Evolutionary conservation across 2,888 invertebrate genomes (phyloP), one percentile per base, ranked within the genome.

Genomic region (Chesias legatella): DNA sequence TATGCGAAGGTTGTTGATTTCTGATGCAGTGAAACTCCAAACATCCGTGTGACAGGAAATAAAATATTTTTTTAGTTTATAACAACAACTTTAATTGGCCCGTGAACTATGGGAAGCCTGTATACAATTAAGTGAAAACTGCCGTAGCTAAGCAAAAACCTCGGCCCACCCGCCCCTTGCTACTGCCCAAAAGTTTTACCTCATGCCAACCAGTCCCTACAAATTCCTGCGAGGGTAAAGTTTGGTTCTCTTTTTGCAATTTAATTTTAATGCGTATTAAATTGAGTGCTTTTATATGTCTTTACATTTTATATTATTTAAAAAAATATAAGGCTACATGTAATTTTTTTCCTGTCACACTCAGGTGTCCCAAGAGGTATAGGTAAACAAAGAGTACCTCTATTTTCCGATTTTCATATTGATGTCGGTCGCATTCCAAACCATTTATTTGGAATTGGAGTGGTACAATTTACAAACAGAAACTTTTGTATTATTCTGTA

Each of bases 81-180:
- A 17, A 17, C 5, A 31, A 23, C 10, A 26, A 20, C 26, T 43
- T 43, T 34, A 43, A 43, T 38, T 43, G 43, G 38, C 23, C 33
- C 38, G 13, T 5, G 13, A 17, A 17, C 17, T 9, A 33, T 6
- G 7, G 22, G 6, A 7, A 43, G 27, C 28, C 35, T 36, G 28
- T n/a, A 32, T 20, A 36, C 36, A 42, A 28, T 26, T 10, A 26
- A 26, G 8, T 3, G 8, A 26, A 26, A 26, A 30, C 17, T 26
- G 21, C 28, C 17, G 11, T 29, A 17, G 13, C 3, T 17, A 29
- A 29, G 29, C 9, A 10, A 32, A 36, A 23, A 28, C 23, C 24
- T 9, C 24, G 26, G 2, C 13, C 13, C 13, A 17, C 13, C 21
- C 17, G 28, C n/a, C n/a, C n/a, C 7, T 33, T 29, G 10, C 20